Conservation (phyloP, 1,140 invertebrate genomes). For the Drosophila fuyamai region DNA sequence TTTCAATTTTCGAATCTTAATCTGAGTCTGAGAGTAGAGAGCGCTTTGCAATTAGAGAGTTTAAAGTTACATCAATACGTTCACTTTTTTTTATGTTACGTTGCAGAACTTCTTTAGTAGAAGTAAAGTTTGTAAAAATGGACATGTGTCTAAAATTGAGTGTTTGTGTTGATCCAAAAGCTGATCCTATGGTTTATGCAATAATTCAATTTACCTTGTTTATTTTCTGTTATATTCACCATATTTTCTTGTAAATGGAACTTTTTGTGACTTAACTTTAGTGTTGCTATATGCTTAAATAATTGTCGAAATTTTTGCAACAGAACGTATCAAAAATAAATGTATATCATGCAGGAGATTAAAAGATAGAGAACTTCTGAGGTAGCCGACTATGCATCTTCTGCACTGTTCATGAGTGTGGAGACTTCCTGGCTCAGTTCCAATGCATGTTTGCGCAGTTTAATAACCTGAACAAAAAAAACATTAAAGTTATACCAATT, state of each 20-base stretch:
- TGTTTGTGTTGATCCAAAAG: constrained; percentile 56
- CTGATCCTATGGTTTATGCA: constrained; percentile 41
- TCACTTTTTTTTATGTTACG: constrained; percentile 13
- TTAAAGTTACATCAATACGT: constrained; percentile 25
- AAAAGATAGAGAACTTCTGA: constrained; percentile 58
- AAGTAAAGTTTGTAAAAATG: constrained; percentile 42
- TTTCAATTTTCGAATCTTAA: constrained; percentile 29
- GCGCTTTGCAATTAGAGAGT: constrained; percentile 40
- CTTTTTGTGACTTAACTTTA: constrained; percentile 59
- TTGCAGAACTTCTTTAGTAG: constrained; percentile 7
- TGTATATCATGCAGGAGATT: constrained; percentile 60
- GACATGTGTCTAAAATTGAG: constrained; percentile 46
- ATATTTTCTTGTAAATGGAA: constrained; percentile 69
- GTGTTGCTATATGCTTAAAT: constrained; percentile 55
- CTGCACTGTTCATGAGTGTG: constrained; percentile 51
- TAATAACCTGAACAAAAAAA: constrained; percentile 55
- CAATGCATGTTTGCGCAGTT: constrained; percentile 77
- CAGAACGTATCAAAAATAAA: constrained; percentile 80
- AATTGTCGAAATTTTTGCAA: constrained; percentile 57
- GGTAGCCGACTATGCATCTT: constrained; percentile 65
- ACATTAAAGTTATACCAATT: not conserved
- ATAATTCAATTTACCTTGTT: constrained; percentile 30
- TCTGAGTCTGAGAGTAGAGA: constrained; percentile 29
- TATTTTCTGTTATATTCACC: constrained; percentile 47
- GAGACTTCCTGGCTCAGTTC: constrained; percentile 73